Evolutionary conservation across 1,140 invertebrate species (phyloP), one percentile per base, ranked within the genome.

Genomic region (Drosophila carrolli): DNA sequence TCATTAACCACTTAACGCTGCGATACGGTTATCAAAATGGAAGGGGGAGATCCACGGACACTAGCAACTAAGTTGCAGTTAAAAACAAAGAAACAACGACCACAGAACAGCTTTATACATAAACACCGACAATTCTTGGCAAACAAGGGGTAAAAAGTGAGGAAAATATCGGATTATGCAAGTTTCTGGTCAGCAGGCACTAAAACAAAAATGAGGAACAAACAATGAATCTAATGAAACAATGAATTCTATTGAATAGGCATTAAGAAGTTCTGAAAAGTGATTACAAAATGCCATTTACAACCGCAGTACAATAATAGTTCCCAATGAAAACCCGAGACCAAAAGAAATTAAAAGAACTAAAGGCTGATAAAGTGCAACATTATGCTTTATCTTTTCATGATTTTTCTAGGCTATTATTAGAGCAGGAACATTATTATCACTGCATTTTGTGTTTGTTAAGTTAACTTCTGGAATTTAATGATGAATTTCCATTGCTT

Each of bases 211-310:
- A 60, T 32, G 41, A 35, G 27, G 37, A 54, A 38, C 48, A 37
- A 13, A 47, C 55, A 19, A 11, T n/a, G 37, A 14, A 9, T 19
- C 16, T 29, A 46, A 41, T 27, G n/a, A 60, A 66, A 78, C 50
- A 78, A 78, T 56, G 44, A 59, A 56, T 78, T 78, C 75, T 43
- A 78, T 78, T 78, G 55, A 78, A 78, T 63, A 54, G 11, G 32
- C 37, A 72, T 65, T 50, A 65, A 56, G 41, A 47, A 14, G 19
- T 37, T 61, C 35, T 50, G 23, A 44, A n/a, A 32, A 43, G 29
- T 38, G 47, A 75, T 51, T 75, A 75, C 60, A 47, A 37, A 54
- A 58, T 70, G 37, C 9, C 55, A 59, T 29, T 48, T 13, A 14
- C 27, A 46, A 4, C 23, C 23, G 23, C 23, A 65, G 40, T 46